Percentiles rank a stretch among this genome's conserved stretches.
These are phyloP conservation scores for Noctuana brunneofusca DNA, from an alignment of 2,888 invertebrate species.

Conservation along the genomic window DNA sequence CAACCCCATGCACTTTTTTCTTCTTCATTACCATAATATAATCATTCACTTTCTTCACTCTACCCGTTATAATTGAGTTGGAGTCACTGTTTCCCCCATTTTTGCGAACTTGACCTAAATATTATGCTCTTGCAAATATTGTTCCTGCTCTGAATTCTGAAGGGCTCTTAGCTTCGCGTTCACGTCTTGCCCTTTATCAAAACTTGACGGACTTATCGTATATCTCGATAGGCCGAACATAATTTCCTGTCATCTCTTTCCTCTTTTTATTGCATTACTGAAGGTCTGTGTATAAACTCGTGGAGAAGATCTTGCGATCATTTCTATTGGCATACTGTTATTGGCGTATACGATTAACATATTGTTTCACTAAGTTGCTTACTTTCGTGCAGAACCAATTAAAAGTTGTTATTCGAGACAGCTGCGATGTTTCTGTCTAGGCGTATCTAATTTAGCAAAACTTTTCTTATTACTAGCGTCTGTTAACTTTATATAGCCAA, in stretches of 20 bases:
- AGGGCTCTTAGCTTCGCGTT: constrained; percentile 4
- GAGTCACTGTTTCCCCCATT: neutral
- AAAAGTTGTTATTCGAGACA: constrained; percentile 8
- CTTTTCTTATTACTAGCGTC: constrained; percentile 14
- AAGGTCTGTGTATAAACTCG: neutral
- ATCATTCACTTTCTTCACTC: neutral
- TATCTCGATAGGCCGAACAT: constrained; percentile 7
- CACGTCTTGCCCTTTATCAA: constrained; percentile 11
- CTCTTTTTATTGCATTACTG: neutral
- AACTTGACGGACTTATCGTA: constrained; percentile 4
- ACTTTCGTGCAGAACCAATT: neutral
- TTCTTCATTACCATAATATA: neutral
- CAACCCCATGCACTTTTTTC: neutral
- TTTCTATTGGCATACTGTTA: neutral
- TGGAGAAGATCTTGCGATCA: neutral
- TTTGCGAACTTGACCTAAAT: neutral
- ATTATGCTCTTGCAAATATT: constrained; percentile 5
- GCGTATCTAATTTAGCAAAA: constrained; percentile 6
- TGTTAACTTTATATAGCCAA: neutral
- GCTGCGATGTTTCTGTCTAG: neutral
- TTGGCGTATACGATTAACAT: neutral
- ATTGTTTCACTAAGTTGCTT: neutral
- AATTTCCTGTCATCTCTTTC: constrained; percentile 5
- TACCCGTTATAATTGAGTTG: neutral
- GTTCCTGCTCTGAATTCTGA: constrained; percentile 12